Evolutionary conservation across 2,797 vertebrate species (phyloP).

Genomic region (Semaprochilodus insignis): DNA sequence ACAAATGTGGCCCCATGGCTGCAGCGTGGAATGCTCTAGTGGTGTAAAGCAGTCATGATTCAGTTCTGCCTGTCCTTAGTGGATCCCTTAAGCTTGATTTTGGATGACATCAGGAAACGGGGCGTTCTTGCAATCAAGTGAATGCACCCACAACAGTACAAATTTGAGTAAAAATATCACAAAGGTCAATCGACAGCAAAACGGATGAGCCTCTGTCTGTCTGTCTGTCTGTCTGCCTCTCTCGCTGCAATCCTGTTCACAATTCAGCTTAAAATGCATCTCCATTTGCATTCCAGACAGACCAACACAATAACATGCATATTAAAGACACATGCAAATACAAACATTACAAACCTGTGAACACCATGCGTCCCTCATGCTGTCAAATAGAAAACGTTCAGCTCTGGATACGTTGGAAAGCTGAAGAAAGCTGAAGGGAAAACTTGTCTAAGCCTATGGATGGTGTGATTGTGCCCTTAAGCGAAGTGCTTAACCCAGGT

Average conservation of each 20-base stretch:
- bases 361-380: neutral
- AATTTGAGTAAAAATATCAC: neutral
- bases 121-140: conserved; percentile 27
- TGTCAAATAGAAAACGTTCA: neutral
- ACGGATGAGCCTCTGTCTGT: neutral
- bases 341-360: neutral
- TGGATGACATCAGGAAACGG: conserved; percentile 5
- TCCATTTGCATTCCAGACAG: neutral
- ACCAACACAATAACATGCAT: neutral
- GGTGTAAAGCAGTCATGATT: neutral
- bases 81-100: conserved; percentile 17
- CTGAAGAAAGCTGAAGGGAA: conserved; percentile 12
- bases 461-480: conserved; percentile 12
- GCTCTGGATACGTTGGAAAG: neutral
- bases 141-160: conserved; percentile 3
- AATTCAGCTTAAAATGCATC: neutral
- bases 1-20: conserved; percentile 14
- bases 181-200: conserved; percentile 8
- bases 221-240: neutral
- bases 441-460: conserved; percentile 13
- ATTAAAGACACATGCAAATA: neutral
- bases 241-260: neutral
- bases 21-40: neutral
- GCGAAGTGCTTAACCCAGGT: conserved; percentile 16
- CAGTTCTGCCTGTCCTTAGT: conserved; percentile 3